phyloP scores from a whole-genome alignment of 2,113 vertebrate genomes.

The Aptenodytes forsteri region DNA sequence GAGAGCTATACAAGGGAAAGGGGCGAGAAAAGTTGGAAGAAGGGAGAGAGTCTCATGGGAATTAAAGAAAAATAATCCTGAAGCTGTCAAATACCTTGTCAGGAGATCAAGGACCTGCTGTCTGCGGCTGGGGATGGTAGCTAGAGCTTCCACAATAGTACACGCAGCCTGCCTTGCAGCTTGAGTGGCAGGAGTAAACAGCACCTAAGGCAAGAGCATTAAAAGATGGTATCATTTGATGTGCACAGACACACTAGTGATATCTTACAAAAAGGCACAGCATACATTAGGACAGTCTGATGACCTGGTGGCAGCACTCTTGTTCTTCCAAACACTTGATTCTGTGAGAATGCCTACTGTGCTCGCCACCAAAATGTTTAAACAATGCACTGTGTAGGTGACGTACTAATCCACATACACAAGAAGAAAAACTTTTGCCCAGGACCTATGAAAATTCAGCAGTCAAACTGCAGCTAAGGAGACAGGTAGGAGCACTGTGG shows the following conservation, averaged over 20 bases:
- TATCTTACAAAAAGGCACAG: neutral
- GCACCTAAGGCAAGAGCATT: slow-evolving; percentile 77
- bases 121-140: slow-evolving; percentile 94
- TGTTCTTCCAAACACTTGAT: neutral
- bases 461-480: neutral
- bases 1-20: neutral
- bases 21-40: neutral
- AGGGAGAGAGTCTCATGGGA: neutral
- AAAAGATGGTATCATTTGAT: neutral
- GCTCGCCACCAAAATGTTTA: neutral
- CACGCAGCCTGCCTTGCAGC: slow-evolving; percentile 95
- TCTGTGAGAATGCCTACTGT: neutral
- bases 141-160: slow-evolving; percentile 95
- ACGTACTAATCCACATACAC: neutral
- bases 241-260: neutral
- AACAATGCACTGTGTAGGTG: neutral
- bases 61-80: neutral
- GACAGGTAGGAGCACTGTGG: fast-evolving
- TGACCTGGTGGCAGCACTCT: fast-evolving
- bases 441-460: neutral
- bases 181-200: slow-evolving; percentile 97
- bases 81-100: slow-evolving; percentile 83
- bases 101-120: slow-evolving; percentile 97
- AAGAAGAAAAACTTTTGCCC: neutral
- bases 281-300: fast-evolving